Conservation (phyloP, 2,113 vertebrate species). For the Daphoenositta chrysoptera region DNA sequence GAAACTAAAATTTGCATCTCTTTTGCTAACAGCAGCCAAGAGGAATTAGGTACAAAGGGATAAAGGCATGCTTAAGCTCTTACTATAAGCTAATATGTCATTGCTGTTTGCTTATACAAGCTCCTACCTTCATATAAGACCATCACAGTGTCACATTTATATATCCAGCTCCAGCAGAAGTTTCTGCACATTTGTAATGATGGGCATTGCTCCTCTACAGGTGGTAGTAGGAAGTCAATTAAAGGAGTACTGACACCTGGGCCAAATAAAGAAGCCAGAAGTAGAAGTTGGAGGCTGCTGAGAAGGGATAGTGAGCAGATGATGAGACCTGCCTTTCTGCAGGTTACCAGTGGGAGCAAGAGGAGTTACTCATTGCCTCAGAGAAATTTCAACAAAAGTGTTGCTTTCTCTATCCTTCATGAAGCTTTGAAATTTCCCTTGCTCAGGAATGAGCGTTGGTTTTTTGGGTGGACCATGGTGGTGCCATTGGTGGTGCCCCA, state of each 20-base stretch:
- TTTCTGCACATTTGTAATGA: neutral
- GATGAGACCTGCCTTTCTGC: neutral
- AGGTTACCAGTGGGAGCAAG: neutral
- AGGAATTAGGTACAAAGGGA: neutral
- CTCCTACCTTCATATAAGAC: neutral
- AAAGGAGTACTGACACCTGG: neutral
- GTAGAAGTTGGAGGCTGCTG: neutral
- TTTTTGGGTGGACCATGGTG: neutral
- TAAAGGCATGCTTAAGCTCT: neutral
- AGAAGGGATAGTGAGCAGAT: neutral
- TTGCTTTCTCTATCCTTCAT: accelerated
- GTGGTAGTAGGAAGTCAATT: neutral
- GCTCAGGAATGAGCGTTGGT: neutral
- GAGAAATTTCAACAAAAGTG: neutral
- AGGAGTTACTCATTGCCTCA: accelerated
- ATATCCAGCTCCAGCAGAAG: neutral
- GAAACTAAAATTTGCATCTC: neutral
- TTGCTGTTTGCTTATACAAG: neutral
- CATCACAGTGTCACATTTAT: neutral
- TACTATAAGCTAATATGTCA: neutral
- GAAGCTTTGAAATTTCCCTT: neutral
- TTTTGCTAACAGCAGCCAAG: neutral
- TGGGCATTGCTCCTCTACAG: neutral
- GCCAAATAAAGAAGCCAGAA: neutral
- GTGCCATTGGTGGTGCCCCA: neutral